A percentile compares a stretch with the other conserved stretches of the same genome.
Evolutionary conservation across 2,797 vertebrate genomes (phyloP).

Genomic region (Microhierax caerulescens): DNA sequence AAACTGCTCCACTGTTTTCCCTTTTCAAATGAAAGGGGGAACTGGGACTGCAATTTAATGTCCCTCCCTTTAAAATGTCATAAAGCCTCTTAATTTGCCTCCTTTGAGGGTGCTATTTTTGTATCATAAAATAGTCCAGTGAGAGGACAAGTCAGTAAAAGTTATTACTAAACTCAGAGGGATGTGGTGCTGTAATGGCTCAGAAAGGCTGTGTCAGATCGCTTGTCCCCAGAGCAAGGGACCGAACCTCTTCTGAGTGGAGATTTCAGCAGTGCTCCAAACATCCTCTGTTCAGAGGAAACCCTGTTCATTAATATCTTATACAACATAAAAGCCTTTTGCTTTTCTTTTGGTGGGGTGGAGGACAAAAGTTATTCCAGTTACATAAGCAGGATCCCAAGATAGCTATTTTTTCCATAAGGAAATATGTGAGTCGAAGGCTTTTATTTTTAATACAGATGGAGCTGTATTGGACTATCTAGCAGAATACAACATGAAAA

Average conservation of each 20-base stretch:
- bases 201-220: not conserved
- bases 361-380: slow-evolving; percentile 15
- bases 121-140: not conserved
- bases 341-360: not conserved
- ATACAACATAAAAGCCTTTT: slow-evolving; percentile 9
- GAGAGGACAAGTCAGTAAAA: not conserved
- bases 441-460: slow-evolving; percentile 6
- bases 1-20: not conserved
- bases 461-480: not conserved
- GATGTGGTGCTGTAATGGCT: not conserved
- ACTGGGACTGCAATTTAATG: not conserved
- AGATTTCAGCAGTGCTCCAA: slow-evolving; percentile 1
- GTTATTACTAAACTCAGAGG: not conserved
- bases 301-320: not conserved
- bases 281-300: slow-evolving; percentile 42
- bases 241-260: not conserved
- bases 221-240: not conserved
- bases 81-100: not conserved
- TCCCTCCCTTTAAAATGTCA: not conserved
- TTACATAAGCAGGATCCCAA: slow-evolving; percentile 34
- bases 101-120: not conserved
- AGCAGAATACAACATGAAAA: not conserved
- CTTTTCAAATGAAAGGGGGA: not conserved
- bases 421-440: slow-evolving; percentile 9
- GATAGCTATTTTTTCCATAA: not conserved